These are phyloP conservation scores for Drosophila pseudotakahashii DNA, from an alignment of 2,888 invertebrate genomes.

Conservation along the genomic window DNA sequence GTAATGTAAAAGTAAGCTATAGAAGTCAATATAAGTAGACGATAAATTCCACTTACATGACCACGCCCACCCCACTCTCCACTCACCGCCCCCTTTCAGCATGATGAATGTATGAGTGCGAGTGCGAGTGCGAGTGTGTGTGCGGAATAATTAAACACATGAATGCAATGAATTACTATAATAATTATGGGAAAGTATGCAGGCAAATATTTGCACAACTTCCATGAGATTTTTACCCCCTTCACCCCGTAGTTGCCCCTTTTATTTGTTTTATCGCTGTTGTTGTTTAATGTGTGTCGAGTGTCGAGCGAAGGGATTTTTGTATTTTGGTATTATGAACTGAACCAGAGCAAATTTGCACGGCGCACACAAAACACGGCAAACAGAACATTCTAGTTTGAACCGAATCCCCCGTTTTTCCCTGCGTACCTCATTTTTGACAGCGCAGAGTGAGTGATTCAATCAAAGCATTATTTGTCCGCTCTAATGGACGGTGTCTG, in stretches of 20 bases:
- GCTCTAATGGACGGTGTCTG: constrained; percentile 23
- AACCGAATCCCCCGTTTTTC: not conserved
- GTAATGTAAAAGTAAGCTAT: constrained; percentile 77
- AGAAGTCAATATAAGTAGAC: constrained; percentile 51
- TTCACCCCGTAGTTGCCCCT: constrained; percentile 3
- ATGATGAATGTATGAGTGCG: constrained; percentile 11
- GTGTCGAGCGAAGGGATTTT: constrained; percentile 52
- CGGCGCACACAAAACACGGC: constrained; percentile 47
- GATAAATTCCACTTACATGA: constrained; percentile 38
- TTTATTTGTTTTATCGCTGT: constrained; percentile 19
- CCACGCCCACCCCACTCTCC: constrained; percentile 25
- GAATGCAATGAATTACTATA: constrained; percentile 52
- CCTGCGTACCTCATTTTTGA: constrained; percentile 49
- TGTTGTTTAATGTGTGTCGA: constrained; percentile 36
- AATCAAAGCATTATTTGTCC: constrained; percentile 29
- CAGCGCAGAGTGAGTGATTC: constrained; percentile 40
- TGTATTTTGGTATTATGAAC: constrained; percentile 62
- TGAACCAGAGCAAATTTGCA: constrained; percentile 41
- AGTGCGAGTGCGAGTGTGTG: constrained; percentile 5
- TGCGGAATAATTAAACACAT: constrained; percentile 49
- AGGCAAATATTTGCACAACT: constrained; percentile 44
- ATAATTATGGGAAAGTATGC: constrained; percentile 49
- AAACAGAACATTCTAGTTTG: constrained; percentile 27
- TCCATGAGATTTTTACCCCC: constrained; percentile 34
- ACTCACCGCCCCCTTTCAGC: constrained; percentile 14